Evolutionary conservation across 2,797 vertebrate genomes (phyloP).

Genomic region (Pipistrellus pipistrellus): DNA sequence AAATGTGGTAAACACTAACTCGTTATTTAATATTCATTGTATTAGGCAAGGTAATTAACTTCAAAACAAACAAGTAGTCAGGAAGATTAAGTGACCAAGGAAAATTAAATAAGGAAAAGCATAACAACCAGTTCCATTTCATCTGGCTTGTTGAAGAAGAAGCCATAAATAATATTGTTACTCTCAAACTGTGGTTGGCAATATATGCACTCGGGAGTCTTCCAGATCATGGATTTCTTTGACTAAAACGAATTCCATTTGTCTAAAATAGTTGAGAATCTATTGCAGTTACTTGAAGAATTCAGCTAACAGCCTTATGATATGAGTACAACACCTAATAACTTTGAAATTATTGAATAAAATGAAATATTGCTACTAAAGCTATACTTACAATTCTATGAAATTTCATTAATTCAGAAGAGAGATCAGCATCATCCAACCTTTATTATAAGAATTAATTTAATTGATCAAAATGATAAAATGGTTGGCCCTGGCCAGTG

Average conservation of each 20-base stretch:
- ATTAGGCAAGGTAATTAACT: slow-evolving; percentile 12
- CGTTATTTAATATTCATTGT: neutral
- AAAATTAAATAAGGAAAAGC: slow-evolving; percentile 53
- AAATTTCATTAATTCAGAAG: slow-evolving; percentile 50
- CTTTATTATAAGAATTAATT: slow-evolving; percentile 13
- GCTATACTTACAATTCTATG: neutral
- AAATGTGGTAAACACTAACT: neutral
- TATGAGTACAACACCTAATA: neutral
- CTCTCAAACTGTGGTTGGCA: slow-evolving; percentile 42
- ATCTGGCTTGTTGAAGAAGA: slow-evolving; percentile 36
- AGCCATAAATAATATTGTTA: slow-evolving; percentile 50
- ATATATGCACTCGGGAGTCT: slow-evolving; percentile 21
- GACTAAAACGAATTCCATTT: slow-evolving; percentile 50
- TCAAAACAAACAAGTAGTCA: neutral
- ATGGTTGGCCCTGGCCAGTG: neutral
- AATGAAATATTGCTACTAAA: slow-evolving; percentile 41
- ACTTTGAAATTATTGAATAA: slow-evolving; percentile 10
- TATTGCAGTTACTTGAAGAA: slow-evolving; percentile 4
- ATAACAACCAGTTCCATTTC: slow-evolving; percentile 34
- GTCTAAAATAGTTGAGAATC: slow-evolving; percentile 60
- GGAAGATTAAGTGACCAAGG: neutral
- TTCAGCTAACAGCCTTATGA: slow-evolving; percentile 46
- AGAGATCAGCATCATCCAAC: neutral
- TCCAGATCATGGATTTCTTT: slow-evolving; percentile 57
- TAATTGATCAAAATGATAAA: neutral